Evolutionary conservation across 2,888 invertebrate species (phyloP).

Genomic region (Lutraria lutraria): DNA sequence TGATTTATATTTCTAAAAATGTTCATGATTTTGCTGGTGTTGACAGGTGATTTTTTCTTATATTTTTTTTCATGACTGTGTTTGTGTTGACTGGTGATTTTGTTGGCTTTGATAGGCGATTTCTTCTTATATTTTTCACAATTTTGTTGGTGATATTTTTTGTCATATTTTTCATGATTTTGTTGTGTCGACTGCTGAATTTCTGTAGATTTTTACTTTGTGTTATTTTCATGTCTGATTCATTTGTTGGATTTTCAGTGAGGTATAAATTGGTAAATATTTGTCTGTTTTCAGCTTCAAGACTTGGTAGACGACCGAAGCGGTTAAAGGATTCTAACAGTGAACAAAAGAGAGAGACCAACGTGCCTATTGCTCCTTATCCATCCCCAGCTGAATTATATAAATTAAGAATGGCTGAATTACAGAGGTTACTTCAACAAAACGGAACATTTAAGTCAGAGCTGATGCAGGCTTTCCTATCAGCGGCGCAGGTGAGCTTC

Average conservation of each 20-base stretch:
- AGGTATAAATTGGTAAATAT: neutral
- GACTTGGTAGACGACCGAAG: conserved; percentile 86
- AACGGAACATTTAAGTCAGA: conserved; percentile 83
- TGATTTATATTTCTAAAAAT: no score
- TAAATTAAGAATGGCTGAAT: conserved; percentile 84
- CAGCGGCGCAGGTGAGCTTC: conserved; percentile 82
- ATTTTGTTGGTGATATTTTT: no score
- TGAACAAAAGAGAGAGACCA: conserved; percentile 75
- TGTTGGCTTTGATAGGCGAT: no score
- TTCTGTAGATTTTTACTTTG: neutral
- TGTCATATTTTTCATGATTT: no score
- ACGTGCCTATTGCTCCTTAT: conserved; percentile 85
- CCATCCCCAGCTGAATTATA: conserved; percentile 83
- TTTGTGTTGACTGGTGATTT: no score
- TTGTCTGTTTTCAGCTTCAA: conserved; percentile 82
- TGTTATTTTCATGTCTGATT: neutral
- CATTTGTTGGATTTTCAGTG: neutral
- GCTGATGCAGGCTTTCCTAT: conserved; percentile 82
- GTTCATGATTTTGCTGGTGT: no score
- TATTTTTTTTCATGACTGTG: no score
- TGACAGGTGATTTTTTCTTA: no score
- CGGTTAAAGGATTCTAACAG: conserved; percentile 84
- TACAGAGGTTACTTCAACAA: conserved; percentile 83
- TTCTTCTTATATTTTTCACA: no score
- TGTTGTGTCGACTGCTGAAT: neutral